Percentiles rank a stretch among this genome's conserved stretches.
Conservation (phyloP, 2,113 vertebrate species). For the Elanoides forficatus region DNA sequence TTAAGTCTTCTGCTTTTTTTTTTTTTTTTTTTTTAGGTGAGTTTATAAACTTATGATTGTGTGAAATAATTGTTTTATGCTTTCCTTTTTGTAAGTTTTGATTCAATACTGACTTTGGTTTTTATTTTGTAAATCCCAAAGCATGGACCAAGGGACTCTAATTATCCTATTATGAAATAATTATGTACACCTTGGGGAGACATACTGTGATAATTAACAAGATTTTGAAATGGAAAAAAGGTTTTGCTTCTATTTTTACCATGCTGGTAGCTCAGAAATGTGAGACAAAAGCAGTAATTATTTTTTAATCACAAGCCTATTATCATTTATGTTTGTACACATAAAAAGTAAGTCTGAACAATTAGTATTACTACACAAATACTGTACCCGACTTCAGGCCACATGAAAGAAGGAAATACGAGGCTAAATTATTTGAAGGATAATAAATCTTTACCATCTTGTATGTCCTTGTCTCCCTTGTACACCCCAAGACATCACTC, state of each 20-base stretch:
- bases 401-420: not conserved
- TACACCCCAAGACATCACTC: not conserved
- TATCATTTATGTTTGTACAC: conserved; percentile 13
- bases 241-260: conserved; percentile 52
- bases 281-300: conserved; percentile 23
- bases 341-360: not conserved
- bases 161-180: conserved; percentile 62
- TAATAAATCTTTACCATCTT: not conserved
- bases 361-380: not conserved
- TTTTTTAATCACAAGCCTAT: conserved; percentile 6
- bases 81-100: conserved; percentile 24
- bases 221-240: conserved; percentile 48
- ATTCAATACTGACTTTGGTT: not conserved
- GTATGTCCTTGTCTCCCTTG: not conserved
- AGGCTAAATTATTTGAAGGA: not conserved
- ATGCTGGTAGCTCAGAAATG: not conserved
- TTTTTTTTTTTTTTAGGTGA: not conserved
- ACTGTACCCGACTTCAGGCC: not conserved
- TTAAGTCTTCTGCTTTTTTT: not conserved
- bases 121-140: conserved; percentile 63
- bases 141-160: conserved; percentile 42
- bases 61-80: not conserved
- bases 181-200: conserved; percentile 41
- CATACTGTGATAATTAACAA: conserved; percentile 58
- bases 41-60: not conserved